These are phyloP conservation scores for Neolamprologus hecqui DNA, from an alignment of 2,113 vertebrate species.

Conservation along the genomic window DNA sequence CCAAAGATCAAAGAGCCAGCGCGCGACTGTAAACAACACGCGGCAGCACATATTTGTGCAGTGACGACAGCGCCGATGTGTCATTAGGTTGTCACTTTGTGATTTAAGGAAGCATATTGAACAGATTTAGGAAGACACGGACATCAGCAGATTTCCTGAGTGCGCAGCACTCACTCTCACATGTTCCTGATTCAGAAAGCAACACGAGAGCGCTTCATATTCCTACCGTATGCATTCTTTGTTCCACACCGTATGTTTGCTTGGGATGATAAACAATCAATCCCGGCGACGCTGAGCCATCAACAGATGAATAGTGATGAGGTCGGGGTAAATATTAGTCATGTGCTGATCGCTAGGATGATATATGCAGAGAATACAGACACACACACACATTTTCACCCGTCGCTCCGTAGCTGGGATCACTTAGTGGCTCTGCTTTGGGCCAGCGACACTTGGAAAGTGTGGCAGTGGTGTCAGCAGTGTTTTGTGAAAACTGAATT, in stretches of 20 bases:
- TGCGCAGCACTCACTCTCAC: conserved; percentile 17
- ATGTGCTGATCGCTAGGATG: conserved; percentile 17
- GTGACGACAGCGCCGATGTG: not conserved
- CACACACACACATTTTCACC: not conserved
- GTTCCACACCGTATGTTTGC: conserved; percentile 44
- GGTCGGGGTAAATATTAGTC: conserved; percentile 53
- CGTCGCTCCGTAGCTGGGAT: conserved; percentile 6
- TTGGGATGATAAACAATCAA: conserved; percentile 47
- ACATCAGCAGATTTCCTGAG: conserved; percentile 54
- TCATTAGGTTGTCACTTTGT: conserved; percentile 35
- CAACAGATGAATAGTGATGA: conserved; percentile 60
- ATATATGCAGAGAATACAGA: conserved; percentile 19
- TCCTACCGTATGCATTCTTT: conserved; percentile 39
- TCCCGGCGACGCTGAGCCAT: not conserved
- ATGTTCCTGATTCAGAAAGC: conserved; percentile 38
- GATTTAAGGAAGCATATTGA: conserved; percentile 50
- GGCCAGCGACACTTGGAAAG: conserved; percentile 6
- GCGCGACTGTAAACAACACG: not conserved
- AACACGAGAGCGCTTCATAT: not conserved
- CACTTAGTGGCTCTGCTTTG: conserved; percentile 10
- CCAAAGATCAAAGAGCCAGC: not conserved
- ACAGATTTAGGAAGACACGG: conserved; percentile 33
- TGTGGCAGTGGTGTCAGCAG: conserved; percentile 23
- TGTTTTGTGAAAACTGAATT: not conserved
- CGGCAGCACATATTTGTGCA: conserved; percentile 37